A percentile compares a stretch with the other conserved stretches of the same genome.
Conservation (phyloP, 2,797 vertebrate species). For the Steatocranus sp. region DNA sequence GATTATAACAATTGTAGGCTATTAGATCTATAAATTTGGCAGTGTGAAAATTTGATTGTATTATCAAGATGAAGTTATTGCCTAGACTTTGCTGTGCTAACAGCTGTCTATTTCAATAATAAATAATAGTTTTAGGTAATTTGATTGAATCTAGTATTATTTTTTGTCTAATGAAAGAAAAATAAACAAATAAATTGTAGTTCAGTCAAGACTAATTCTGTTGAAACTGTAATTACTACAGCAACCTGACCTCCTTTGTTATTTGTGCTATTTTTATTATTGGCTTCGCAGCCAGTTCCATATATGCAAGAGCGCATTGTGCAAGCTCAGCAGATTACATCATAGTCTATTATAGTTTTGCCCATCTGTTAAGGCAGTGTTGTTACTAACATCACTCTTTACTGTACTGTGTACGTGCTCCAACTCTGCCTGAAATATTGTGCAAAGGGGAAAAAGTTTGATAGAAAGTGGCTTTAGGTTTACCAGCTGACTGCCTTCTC, state of each 20-base stretch:
- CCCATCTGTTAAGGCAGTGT: background rate
- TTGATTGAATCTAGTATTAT: background rate
- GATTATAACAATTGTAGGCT: background rate
- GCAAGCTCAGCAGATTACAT: background rate
- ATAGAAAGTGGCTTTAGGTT: conserved; percentile 5
- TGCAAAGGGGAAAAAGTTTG: background rate
- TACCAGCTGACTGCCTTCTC: conserved; percentile 27
- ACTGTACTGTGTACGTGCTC: background rate
- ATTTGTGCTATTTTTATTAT: background rate
- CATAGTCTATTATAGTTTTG: background rate
- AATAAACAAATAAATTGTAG: background rate
- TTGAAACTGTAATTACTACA: background rate
- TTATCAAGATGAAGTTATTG: background rate
- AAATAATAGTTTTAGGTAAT: background rate
- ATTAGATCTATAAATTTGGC: background rate
- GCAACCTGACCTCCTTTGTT: background rate
- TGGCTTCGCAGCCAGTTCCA: background rate
- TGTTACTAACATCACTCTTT: background rate
- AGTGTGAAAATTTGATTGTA: background rate
- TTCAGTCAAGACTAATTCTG: background rate
- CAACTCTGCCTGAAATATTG: background rate
- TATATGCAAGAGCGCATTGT: background rate
- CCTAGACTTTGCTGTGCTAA: background rate
- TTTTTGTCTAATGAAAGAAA: background rate
- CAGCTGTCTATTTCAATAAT: background rate